A percentile compares a stretch with the other conserved stretches of the same genome.
Evolutionary conservation across 2,888 invertebrate genomes (phyloP).

Genomic region (Drosophila vallismaia): DNA sequence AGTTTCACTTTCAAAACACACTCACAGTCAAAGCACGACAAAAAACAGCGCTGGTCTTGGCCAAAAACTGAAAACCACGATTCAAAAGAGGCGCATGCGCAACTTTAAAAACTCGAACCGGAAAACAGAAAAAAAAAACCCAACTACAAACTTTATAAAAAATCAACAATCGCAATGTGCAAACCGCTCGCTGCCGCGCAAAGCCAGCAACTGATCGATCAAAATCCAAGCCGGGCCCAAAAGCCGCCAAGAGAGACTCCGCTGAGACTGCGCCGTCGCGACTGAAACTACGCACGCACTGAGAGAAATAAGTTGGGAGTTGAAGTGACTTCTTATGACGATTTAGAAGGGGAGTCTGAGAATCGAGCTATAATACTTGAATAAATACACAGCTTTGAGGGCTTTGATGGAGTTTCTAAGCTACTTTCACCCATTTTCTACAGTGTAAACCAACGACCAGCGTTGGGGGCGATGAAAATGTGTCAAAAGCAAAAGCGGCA

Average conservation of each 20-base stretch:
- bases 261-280: slow-evolving; percentile 3
- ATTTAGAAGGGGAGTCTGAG: too few species aligned
- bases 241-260: slow-evolving; percentile 18
- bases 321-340: too few species aligned
- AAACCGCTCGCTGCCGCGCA: slow-evolving; percentile 71
- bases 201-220: slow-evolving; percentile 74
- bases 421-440: background rate
- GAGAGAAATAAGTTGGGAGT: background rate
- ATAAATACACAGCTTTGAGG: too few species aligned
- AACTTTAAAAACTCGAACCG: background rate
- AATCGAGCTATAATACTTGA: too few species aligned
- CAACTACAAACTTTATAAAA: background rate
- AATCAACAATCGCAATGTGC: slow-evolving; percentile 29
- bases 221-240: slow-evolving; percentile 21
- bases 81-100: slow-evolving; percentile 42
- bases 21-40: slow-evolving; percentile 13
- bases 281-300: slow-evolving; percentile 1
- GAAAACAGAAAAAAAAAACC: slow-evolving; percentile 15
- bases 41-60: slow-evolving; percentile 22
- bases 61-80: slow-evolving; percentile 2
- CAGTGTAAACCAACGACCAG: slow-evolving; percentile 14
- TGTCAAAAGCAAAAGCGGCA: slow-evolving; percentile 74
- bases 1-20: slow-evolving; percentile 61
- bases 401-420: too few species aligned
- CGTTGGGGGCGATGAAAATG: slow-evolving; percentile 52